Evolutionary conservation across 2,797 vertebrate species (phyloP), one percentile per base, ranked within the genome.

Genomic region (Cuculus canorus): DNA sequence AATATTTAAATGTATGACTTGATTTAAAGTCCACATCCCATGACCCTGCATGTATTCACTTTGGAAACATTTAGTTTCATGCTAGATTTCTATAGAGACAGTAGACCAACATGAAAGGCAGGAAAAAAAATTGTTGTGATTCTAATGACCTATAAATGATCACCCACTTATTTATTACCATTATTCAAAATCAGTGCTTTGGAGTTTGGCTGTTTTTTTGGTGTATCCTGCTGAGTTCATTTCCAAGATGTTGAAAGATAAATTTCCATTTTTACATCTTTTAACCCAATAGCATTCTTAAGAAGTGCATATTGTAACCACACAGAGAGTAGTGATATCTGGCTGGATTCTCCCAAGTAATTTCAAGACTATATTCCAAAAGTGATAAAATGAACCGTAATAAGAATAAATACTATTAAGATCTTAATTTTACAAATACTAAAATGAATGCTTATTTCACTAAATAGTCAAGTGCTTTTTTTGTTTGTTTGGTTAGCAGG

Each of bases 141-240:
- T 27, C 73, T 66, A 25, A 53, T 52, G 28, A 48, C 50, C 23
- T 18, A 56, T 41, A 61, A 32, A 30, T 54, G 28, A 72, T 82
- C 60, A 60, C 43, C 22, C 19, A 48, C 22, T 33, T 78, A 70
- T 19, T 70, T 83, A 70, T n/a, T 80, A 39, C 43, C 11, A 5
- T 86, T 90, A 68, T 70, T 66, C 64, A 33, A 60, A 87, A 57
- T 47, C 1, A 27, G 7, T 82, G 21, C 9, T 57, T 93, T 85
- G 22, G 45, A 2, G 2, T 64, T 79, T 25, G 52, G 4, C 32
- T 39, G 28, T 32, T 6, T 17, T 2, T 4, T 28, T 4, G 0
- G 14, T 27, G 2, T 50, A 18, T 81, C 6, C 18, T 84, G 37
- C 27, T 39, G 10, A 50, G 22, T 63, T 90, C 0, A 0, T 82